Conservation (phyloP, 2,888 invertebrate genomes). For the Nebria brevicollis region DNA sequence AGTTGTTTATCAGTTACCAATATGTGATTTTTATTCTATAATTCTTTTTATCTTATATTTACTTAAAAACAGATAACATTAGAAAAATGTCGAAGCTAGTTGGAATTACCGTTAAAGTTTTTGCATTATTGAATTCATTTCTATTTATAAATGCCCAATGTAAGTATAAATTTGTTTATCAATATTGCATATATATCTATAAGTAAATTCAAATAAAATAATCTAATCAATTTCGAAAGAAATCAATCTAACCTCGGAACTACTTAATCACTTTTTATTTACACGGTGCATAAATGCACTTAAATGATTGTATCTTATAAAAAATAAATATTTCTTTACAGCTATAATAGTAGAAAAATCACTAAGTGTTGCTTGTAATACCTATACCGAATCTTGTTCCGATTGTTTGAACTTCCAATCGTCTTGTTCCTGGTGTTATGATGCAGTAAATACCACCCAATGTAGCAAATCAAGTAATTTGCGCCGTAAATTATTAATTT, state of each 20-base stretch:
- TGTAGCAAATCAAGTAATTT: no score
- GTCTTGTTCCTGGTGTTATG: slow-evolving; percentile 43
- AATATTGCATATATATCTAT: not conserved
- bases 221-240: not conserved
- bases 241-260: not conserved
- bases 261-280: not conserved
- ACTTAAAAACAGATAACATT: not conserved
- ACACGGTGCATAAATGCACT: not conserved
- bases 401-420: slow-evolving; percentile 36
- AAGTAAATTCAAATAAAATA: not conserved
- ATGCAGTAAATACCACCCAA: slow-evolving; percentile 33
- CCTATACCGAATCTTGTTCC: slow-evolving; percentile 31
- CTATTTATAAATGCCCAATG: not conserved
- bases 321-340: slow-evolving; percentile 7
- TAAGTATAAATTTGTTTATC: slow-evolving; percentile 9
- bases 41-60: not conserved
- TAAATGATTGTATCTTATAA: not conserved
- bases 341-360: slow-evolving; percentile 17
- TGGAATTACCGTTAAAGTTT: not conserved
- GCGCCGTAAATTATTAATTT: not conserved
- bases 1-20: not conserved
- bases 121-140: not conserved
- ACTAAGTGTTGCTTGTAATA: slow-evolving; percentile 29
- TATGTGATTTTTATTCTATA: not conserved
- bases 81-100: not conserved